A percentile compares a stretch with the other conserved stretches of the same genome.
These are phyloP conservation scores for Bolborhynchus lineola DNA, from an alignment of 2,113 vertebrate genomes.

Conservation along the genomic window DNA sequence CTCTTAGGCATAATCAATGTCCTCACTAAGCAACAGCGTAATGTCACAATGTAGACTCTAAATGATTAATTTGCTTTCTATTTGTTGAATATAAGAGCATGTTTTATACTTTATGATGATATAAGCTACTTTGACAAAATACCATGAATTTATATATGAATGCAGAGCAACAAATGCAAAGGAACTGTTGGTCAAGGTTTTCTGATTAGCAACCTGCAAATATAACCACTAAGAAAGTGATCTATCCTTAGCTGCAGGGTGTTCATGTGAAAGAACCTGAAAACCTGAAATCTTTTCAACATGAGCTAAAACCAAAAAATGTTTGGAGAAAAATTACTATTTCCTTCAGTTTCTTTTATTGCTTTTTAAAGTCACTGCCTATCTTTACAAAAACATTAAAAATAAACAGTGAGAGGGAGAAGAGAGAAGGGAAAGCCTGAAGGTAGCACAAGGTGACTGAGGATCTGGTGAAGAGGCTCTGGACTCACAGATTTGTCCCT, in stretches of 20 bases:
- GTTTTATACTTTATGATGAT: background rate
- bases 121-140: background rate
- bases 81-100: background rate
- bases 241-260: background rate
- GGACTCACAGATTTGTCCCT: background rate
- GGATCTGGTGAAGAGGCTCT: background rate
- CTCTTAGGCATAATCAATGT: conserved; percentile 72
- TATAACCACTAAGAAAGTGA: background rate
- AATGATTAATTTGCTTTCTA: conserved; percentile 3
- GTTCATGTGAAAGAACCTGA: background rate
- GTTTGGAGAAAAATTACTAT: background rate
- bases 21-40: conserved; percentile 68
- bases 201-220: background rate
- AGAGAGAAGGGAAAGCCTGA: background rate
- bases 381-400: background rate
- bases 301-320: background rate
- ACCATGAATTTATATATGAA: background rate
- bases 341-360: background rate
- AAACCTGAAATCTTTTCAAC: background rate
- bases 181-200: background rate
- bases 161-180: background rate
- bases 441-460: background rate
- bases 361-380: background rate
- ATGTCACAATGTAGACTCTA: background rate
- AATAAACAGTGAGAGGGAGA: background rate